Conservation (phyloP, 2,797 vertebrate genomes). For the Hydrolagus colliei region DNA sequence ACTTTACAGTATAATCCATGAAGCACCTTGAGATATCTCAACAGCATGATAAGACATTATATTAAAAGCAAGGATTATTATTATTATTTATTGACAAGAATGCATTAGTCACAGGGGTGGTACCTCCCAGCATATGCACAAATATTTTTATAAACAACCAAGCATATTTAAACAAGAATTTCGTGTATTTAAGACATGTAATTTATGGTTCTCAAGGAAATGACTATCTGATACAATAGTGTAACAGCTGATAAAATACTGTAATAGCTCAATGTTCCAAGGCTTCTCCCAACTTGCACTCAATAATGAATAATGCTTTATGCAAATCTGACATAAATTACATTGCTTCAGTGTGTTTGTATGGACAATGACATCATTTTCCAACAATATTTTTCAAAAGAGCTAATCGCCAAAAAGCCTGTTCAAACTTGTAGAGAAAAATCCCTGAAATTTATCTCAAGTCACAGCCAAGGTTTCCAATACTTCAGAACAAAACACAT, state of each 20-base stretch:
- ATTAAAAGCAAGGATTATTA: no score
- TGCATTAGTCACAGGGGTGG: neutral
- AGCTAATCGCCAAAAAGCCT: neutral
- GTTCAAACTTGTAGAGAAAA: constrained; percentile 13
- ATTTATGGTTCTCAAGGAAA: neutral
- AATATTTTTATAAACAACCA: neutral
- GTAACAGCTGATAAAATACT: neutral
- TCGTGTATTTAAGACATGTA: neutral
- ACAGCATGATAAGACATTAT: no score
- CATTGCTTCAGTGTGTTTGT: neutral
- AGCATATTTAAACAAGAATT: neutral
- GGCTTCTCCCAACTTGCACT: neutral
- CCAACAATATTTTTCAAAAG: neutral
- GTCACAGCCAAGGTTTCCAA: neutral
- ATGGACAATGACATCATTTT: neutral
- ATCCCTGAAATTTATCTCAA: neutral
- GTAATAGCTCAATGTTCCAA: neutral
- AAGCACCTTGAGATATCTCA: no score
- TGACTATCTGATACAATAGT: neutral
- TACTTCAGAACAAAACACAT: neutral
- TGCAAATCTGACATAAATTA: neutral
- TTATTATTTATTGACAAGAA: neutral
- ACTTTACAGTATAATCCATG: no score
- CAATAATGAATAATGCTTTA: neutral
- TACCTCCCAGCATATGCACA: no score